phyloP scores from a whole-genome alignment of 1,140 invertebrate genomes.

The Aphidius gifuensis region DNA sequence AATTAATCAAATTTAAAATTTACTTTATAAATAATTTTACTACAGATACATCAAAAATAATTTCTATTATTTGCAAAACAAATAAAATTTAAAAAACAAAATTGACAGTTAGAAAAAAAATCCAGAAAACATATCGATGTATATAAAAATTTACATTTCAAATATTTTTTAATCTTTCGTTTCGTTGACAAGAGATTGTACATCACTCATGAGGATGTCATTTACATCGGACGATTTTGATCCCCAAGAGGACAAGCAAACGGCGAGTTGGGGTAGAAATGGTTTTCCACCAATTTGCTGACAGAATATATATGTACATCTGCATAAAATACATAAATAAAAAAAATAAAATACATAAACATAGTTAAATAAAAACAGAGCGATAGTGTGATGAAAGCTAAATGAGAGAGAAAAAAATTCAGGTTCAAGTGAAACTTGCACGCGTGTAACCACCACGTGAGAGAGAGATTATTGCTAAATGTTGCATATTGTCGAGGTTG shows the following conservation, averaged over 20 bases:
- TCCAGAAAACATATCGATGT: no score
- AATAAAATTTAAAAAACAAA: no score
- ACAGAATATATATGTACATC: constrained; percentile 8
- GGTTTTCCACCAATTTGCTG: constrained; percentile 36
- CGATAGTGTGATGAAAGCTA: no score
- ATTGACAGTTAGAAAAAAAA: no score
- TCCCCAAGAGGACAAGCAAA: neutral
- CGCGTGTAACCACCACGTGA: no score
- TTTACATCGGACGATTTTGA: constrained; percentile 6
- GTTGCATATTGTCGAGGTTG: constrained; percentile 23
- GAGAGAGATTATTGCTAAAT: constrained; percentile 31
- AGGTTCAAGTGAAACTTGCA: neutral
- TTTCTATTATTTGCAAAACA: no score
- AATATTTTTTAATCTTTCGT: neutral
- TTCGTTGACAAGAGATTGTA: constrained; percentile 21
- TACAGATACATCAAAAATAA: no score
- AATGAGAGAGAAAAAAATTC: neutral
- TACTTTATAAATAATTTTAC: no score
- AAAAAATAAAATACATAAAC: neutral
- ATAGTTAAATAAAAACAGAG: no score
- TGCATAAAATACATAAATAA: no score
- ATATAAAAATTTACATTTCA: no score
- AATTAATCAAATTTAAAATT: no score
- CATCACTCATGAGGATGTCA: constrained; percentile 18
- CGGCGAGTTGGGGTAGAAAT: constrained; percentile 21